Conservation (phyloP, 2,113 vertebrate species). For the Lycaon pictus region DNA sequence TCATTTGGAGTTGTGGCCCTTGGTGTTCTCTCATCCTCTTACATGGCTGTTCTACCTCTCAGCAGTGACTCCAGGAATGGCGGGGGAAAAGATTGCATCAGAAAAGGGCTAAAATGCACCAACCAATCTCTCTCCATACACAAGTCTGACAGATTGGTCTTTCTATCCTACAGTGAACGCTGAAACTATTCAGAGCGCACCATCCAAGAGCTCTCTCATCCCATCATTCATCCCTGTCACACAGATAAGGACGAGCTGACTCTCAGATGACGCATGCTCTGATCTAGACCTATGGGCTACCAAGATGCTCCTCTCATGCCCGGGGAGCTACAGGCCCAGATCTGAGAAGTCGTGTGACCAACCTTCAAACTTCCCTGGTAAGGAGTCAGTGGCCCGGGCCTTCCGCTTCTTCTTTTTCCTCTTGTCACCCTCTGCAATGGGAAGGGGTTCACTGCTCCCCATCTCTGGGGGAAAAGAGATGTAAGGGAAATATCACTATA, state of each 20-base stretch:
- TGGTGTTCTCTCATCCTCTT: not conserved
- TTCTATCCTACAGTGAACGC: not conserved
- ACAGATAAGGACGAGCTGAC: not conserved
- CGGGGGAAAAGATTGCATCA: not conserved
- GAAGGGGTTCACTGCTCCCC: conserved; percentile 93
- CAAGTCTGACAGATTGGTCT: not conserved
- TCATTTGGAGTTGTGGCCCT: not conserved
- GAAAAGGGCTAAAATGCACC: not conserved
- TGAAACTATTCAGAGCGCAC: not conserved
- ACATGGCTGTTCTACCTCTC: not conserved
- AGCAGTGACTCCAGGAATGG: conserved; percentile 7
- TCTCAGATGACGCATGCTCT: not conserved
- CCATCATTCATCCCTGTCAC: not conserved
- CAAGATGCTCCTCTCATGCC: not conserved
- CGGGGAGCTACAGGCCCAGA: not conserved
- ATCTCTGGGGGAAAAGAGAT: conserved; percentile 86
- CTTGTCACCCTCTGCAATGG: conserved; percentile 90
- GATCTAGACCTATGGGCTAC: not conserved
- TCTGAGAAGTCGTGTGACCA: conserved; percentile 59
- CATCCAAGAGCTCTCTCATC: not conserved
- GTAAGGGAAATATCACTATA: not conserved
- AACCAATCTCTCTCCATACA: not conserved
- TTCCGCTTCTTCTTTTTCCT: conserved; percentile 95
- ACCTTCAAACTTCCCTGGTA: conserved; percentile 95
- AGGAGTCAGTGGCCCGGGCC: conserved; percentile 90